A percentile compares a stretch with the other conserved stretches of the same genome.
These are phyloP conservation scores for Acleris emargana DNA, from an alignment of 2,888 invertebrate genomes.

Conservation along the genomic window DNA sequence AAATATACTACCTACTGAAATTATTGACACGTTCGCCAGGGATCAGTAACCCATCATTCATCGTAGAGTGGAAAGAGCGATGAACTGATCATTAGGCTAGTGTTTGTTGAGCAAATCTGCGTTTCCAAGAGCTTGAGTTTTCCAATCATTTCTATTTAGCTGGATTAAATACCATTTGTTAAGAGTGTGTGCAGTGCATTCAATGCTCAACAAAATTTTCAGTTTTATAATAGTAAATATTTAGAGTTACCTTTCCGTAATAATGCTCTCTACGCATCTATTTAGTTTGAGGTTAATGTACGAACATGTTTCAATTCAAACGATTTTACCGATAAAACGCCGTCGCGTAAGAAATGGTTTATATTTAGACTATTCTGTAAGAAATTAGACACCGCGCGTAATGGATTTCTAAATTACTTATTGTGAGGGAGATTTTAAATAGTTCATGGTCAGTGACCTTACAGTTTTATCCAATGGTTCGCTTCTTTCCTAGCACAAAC, in stretches of 20 bases:
- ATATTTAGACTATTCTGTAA: slow-evolving; percentile 19
- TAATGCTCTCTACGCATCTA: too few relatives aligned
- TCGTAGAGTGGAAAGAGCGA: slow-evolving; percentile 19
- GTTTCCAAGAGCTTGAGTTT: slow-evolving; percentile 18
- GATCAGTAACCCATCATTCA: slow-evolving; percentile 49
- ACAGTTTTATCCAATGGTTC: background rate
- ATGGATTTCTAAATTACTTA: slow-evolving; percentile 19
- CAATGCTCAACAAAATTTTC: background rate
- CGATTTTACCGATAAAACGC: background rate
- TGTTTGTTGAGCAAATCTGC: slow-evolving; percentile 37
- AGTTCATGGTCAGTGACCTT: slow-evolving; percentile 13
- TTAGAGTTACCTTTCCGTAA: too few relatives aligned
- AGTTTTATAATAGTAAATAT: too few relatives aligned
- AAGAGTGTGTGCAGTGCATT: background rate
- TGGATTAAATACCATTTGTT: background rate
- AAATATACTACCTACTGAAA: slow-evolving; percentile 32
- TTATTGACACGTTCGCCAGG: slow-evolving; percentile 47
- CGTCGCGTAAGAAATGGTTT: background rate
- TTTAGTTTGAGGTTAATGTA: background rate
- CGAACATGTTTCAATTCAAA: background rate
- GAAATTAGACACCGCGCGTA: slow-evolving; percentile 24
- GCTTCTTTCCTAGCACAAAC: too few relatives aligned
- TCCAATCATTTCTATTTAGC: background rate
- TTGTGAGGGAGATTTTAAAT: slow-evolving; percentile 14
- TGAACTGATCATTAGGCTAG: slow-evolving; percentile 28